Evolutionary conservation across 2,113 vertebrate genomes (phyloP).

Genomic region (Xenopus laevis): DNA sequence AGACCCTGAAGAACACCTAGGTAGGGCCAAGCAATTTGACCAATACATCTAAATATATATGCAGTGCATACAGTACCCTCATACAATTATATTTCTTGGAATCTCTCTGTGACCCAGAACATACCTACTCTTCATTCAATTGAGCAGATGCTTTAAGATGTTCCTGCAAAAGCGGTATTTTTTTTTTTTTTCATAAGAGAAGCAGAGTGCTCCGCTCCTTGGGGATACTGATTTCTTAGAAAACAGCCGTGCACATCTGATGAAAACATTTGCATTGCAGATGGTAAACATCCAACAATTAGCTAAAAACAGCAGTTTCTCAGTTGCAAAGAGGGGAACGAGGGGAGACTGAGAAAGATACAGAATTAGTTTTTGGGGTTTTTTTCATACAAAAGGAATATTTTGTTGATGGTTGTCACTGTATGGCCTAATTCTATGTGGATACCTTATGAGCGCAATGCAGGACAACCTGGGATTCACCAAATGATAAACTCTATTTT

Average conservation of each 20-base stretch:
- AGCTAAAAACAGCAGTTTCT: slow-evolving; percentile 39
- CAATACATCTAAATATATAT: too few species aligned
- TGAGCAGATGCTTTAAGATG: slow-evolving; percentile 18
- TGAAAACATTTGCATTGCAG: slow-evolving; percentile 44
- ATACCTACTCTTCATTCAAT: not conserved
- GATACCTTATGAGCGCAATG: not conserved
- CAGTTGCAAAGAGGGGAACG: slow-evolving; percentile 13
- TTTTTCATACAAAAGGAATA: not conserved
- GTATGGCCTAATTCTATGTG: not conserved
- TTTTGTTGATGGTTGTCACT: not conserved
- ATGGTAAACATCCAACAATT: slow-evolving; percentile 38
- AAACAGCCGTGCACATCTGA: slow-evolving; percentile 37
- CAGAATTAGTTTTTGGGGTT: not conserved
- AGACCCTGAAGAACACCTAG: too few species aligned
- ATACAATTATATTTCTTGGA: too few species aligned
- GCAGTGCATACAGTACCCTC: too few species aligned
- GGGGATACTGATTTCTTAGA: slow-evolving; percentile 31
- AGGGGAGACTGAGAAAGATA: too few species aligned
- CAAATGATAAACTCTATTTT: too few species aligned
- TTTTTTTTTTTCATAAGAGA: not conserved
- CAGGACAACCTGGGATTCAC: too few species aligned
- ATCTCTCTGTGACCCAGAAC: not conserved
- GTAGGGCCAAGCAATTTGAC: too few species aligned
- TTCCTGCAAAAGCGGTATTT: slow-evolving; percentile 8
- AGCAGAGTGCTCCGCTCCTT: slow-evolving; percentile 5